phyloP scores from a whole-genome alignment of 2,797 vertebrate species.

The Orestias chungarensis region DNA sequence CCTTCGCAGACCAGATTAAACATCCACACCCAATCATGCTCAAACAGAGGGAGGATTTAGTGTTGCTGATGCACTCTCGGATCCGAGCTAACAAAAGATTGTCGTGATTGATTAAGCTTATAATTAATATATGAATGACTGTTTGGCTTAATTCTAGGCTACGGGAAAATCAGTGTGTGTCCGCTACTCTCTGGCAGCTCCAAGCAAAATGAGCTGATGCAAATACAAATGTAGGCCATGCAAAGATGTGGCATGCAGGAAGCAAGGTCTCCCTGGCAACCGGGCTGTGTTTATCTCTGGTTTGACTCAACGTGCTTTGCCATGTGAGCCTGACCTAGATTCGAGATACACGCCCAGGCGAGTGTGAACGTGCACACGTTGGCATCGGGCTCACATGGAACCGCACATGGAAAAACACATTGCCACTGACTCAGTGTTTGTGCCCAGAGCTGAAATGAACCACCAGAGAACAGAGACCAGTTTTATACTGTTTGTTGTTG shows the following conservation, averaged over 20 bases:
- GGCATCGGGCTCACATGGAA: conserved; percentile 6
- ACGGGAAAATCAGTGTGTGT: neutral
- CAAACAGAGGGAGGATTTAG: conserved; percentile 35
- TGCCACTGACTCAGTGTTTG: neutral
- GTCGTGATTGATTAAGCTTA: conserved; percentile 13
- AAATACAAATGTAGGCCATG: conserved; percentile 50
- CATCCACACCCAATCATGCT: conserved; percentile 44
- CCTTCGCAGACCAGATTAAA: conserved; percentile 43
- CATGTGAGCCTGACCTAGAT: conserved; percentile 66
- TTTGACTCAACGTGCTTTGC: conserved; percentile 53
- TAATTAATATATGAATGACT: neutral
- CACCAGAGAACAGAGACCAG: conserved; percentile 11
- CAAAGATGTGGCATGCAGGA: conserved; percentile 42
- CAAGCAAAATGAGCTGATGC: conserved; percentile 26
- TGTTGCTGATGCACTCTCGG: conserved; percentile 23
- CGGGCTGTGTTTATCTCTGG: conserved; percentile 49
- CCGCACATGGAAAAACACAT: conserved; percentile 35
- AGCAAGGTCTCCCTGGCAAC: conserved; percentile 53
- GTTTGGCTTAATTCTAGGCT: neutral
- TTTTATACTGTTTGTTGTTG: conserved; percentile 22
- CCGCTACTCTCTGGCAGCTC: conserved; percentile 8
- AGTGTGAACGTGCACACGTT: conserved; percentile 24
- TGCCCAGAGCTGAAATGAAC: neutral
- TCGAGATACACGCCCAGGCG: conserved; percentile 18
- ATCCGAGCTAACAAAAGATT: conserved; percentile 31